Evolutionary conservation across 2,888 invertebrate genomes (phyloP).

Genomic region (Heliconius aoede): DNA sequence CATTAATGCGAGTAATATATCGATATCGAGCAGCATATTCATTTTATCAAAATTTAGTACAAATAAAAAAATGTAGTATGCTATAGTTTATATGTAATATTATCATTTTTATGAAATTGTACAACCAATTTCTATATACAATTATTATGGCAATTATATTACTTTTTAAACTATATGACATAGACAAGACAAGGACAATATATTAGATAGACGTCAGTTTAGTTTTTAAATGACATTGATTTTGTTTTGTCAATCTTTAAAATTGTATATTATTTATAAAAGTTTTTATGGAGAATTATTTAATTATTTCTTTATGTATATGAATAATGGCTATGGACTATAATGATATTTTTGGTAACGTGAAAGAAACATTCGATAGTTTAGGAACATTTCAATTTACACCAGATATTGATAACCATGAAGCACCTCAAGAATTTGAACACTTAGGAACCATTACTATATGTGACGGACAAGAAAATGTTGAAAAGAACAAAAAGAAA

Average conservation of each 20-base stretch:
- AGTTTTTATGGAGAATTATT: background rate
- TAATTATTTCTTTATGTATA: background rate
- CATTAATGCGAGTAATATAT: background rate
- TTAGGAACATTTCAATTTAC: slow-evolving; percentile 1
- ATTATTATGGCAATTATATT: background rate
- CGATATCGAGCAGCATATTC: background rate
- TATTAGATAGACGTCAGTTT: background rate
- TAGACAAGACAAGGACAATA: too few relatives aligned
- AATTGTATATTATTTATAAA: background rate
- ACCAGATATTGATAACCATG: background rate
- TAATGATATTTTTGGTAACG: slow-evolving; percentile 7
- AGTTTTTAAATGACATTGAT: background rate
- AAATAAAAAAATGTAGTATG: too few relatives aligned
- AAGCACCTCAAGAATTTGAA: background rate
- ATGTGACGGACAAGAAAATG: background rate
- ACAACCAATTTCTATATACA: background rate
- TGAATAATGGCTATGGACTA: background rate
- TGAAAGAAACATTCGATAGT: background rate
- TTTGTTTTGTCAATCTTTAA: background rate
- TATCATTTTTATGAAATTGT: too few relatives aligned
- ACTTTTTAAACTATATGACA: too few relatives aligned
- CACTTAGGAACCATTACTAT: background rate
- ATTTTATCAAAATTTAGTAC: background rate
- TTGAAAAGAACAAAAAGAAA: background rate
- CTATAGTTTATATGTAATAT: too few relatives aligned